Conservation (phyloP, 2,888 invertebrate genomes). For the Capitulum mitella region DNA sequence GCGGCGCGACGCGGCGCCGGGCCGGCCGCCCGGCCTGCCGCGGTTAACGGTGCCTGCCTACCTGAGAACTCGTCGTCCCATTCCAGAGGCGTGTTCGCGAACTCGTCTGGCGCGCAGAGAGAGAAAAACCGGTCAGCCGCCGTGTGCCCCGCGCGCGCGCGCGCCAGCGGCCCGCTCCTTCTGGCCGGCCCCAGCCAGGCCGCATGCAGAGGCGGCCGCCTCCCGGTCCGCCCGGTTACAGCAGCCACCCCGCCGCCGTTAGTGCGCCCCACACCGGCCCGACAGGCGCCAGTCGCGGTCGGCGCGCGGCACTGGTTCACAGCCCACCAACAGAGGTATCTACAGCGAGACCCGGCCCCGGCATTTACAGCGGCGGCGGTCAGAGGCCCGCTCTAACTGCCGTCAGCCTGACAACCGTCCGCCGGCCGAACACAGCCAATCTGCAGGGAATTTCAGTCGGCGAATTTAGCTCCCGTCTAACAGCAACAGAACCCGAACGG, state of each 20-base stretch:
- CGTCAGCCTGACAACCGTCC: too few relatives aligned
- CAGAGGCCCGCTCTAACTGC: too few relatives aligned
- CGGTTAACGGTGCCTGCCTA: neutral
- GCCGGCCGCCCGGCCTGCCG: neutral
- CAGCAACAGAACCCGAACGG: too few relatives aligned
- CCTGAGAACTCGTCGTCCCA: slow-evolving; percentile 26
- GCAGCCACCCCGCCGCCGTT: neutral
- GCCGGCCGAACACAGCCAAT: too few relatives aligned
- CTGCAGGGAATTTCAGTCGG: too few relatives aligned
- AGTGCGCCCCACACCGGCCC: neutral
- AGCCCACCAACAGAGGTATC: neutral
- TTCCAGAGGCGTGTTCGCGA: slow-evolving; percentile 1
- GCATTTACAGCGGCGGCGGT: neutral
- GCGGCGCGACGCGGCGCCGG: neutral
- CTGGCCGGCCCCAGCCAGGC: neutral
- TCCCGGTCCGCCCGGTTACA: neutral
- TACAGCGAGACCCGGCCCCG: neutral
- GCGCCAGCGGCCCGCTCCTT: too few relatives aligned
- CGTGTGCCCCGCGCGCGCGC: neutral
- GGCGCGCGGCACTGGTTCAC: neutral
- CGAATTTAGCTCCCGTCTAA: too few relatives aligned
- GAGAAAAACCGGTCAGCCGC: neutral
- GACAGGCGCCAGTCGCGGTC: neutral
- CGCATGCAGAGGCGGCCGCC: too few relatives aligned
- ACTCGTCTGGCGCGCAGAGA: slow-evolving; percentile 21